Evolutionary conservation across 2,888 invertebrate genomes (phyloP).

Genomic region (Dryadula phaetusa): DNA sequence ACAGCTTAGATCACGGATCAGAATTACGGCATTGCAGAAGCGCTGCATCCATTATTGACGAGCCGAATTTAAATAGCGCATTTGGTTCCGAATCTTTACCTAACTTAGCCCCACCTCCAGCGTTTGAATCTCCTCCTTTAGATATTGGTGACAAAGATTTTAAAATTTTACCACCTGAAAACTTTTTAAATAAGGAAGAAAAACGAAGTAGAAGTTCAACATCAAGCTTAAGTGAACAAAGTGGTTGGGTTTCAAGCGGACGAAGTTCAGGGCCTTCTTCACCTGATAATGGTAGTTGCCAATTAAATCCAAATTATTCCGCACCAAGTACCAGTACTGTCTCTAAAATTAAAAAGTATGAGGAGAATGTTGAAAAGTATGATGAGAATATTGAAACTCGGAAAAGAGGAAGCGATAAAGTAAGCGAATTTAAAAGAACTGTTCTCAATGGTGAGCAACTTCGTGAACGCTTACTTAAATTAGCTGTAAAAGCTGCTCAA

Average conservation of each 20-base stretch:
- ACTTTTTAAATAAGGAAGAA: slow-evolving; percentile 74
- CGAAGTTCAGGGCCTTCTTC: slow-evolving; percentile 87
- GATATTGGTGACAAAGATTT: slow-evolving; percentile 81
- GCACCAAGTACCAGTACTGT: slow-evolving; percentile 63
- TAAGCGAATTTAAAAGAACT: slow-evolving; percentile 76
- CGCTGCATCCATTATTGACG: slow-evolving; percentile 83
- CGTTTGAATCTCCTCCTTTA: slow-evolving; percentile 83
- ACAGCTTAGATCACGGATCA: slow-evolving; percentile 82
- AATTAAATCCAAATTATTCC: slow-evolving; percentile 77
- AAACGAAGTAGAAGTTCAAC: slow-evolving; percentile 83
- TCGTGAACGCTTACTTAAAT: slow-evolving; percentile 86
- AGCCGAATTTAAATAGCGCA: slow-evolving; percentile 79
- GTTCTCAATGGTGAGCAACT: slow-evolving; percentile 87
- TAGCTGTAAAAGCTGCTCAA: slow-evolving; percentile 82
- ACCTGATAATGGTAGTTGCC: slow-evolving; percentile 83
- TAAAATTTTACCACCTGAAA: slow-evolving; percentile 79
- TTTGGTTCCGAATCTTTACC: slow-evolving; percentile 89
- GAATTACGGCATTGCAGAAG: slow-evolving; percentile 84
- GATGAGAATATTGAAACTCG: slow-evolving; percentile 57
- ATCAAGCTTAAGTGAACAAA: slow-evolving; percentile 91
- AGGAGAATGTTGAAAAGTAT: slow-evolving; percentile 60
- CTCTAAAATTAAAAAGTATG: slow-evolving; percentile 61
- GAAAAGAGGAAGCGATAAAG: slow-evolving; percentile 65
- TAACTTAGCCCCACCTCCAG: slow-evolving; percentile 87
- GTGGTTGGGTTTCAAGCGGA: slow-evolving; percentile 94